Conservation (phyloP, 2,797 vertebrate genomes). For the Pangasius mekongensis region DNA sequence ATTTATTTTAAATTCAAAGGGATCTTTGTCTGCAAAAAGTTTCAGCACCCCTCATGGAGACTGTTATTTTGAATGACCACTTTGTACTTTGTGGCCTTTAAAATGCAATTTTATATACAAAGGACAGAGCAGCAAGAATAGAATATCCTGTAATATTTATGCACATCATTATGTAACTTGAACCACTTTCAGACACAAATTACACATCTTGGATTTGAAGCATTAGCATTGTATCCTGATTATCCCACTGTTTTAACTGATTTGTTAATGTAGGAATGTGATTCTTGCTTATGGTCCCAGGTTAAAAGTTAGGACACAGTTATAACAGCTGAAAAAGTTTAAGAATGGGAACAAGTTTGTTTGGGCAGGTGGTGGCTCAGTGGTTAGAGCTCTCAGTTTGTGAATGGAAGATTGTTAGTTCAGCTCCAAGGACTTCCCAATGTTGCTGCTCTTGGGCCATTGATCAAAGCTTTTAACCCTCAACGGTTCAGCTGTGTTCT, state of each 20-base stretch:
- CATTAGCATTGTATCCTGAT: background rate
- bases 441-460: background rate
- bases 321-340: background rate
- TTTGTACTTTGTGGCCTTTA: background rate
- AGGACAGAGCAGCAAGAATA: background rate
- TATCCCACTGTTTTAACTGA: background rate
- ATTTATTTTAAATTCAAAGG: background rate
- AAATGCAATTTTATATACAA: background rate
- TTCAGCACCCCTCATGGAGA: background rate
- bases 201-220: background rate
- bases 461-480: background rate
- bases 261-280: background rate
- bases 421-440: slow-evolving; percentile 2
- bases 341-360: slow-evolving; percentile 11
- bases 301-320: background rate
- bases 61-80: background rate
- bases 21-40: background rate
- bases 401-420: slow-evolving; percentile 19
- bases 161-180: background rate
- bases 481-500: background rate
- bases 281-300: background rate
- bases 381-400: background rate
- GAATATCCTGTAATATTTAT: background rate
- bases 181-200: background rate
- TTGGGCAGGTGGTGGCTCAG: slow-evolving; percentile 28